Base-by-base conservation (phyloP, 1,140 invertebrate genomes). In the Myzus persicae region DNA sequence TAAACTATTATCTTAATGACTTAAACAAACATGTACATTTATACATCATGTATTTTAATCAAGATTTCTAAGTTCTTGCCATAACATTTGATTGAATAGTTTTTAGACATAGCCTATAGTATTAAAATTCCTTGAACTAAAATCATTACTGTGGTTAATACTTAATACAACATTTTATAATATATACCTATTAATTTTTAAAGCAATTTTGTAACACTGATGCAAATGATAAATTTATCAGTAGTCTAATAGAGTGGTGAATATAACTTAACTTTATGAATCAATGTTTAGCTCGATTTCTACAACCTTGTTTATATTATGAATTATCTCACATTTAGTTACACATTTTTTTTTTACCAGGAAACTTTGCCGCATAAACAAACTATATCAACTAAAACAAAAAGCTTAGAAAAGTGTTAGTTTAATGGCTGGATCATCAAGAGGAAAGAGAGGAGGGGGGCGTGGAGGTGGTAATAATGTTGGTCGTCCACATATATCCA, bases 391-490 rank as follows among this genome's bases (percentile, higher is more conserved):
- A 88, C 38, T 26, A 44, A 9, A 88, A 76, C 54, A 24, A 93
- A 89, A 93, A 67, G 36, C 31, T 44, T 88, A 67, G 90, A 92
- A 54, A 93, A 92, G 90, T 92, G 85, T 93, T 93, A 88, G 40
- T 76, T 31, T 40, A 14, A 93, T 93, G 93, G 90, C 93, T 92
- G 90, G 93, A 81, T 48, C 48, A 38, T 48, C 46, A 24, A 90
- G 89, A 67, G 88, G 88, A 54, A 38, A 36, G 11, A 90, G 88
- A 42, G 46, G 93, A n/a, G 44, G 93, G 48, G 93, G 93, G 7
- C 82, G 84, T 26, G 90, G 93, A 76, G 76, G 90, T 40, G 93
- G 82, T 46, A 31, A 24, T 44, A 84, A 82, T 87, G 9, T 84
- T 4, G 22, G 82, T 38, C 91, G 90, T 42, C 90, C 93, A 20